Evolutionary conservation across 2,888 invertebrate genomes (phyloP), one percentile per base, ranked within the genome.

Genomic region (Anthrax anthrax): DNA sequence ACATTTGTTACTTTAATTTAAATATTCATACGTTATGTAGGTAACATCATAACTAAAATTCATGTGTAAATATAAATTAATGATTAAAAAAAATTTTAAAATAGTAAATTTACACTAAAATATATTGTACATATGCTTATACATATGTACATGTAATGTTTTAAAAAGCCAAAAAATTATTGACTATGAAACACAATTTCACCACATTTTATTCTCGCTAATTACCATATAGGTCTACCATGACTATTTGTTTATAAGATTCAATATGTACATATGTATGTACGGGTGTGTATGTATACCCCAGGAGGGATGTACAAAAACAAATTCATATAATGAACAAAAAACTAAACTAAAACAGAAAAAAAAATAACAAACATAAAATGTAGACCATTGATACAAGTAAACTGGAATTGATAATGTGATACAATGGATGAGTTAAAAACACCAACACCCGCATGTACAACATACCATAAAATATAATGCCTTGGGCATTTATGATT

Each of bases 271-370:
- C 37, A 42, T 37, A 41, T 27, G 23, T 23, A 23, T 23, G 8
- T 23, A 23, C 23, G 23, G 23, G 8, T 23, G 23, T 23, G 8
- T 23, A 23, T 8, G n/a, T 42, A 34, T 34, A 34, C 13, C 27
- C 19, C 27, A 16, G 27, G 42, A 14, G 42, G 46, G 29, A 37
- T 27, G 46, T 14, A 18, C 29, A n/a, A 16, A 27, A 43, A 39
- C 48, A 48, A 50, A 50, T 50, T 50, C 48, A 50, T 48, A 47
- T n/a, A n/a, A n/a, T n/a, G n/a, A n/a, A n/a, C n/a, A n/a, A n/a
- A n/a, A n/a, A n/a, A n/a, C n/a, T n/a, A n/a, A n/a, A n/a, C n/a
- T n/a, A n/a, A n/a, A n/a, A n/a, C n/a, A n/a, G n/a, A n/a, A 47
- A 48, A 48, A 48, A 48, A 47, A 48, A 43, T 48, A 48, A 50